Percentiles rank a stretch among this genome's conserved stretches.
phyloP scores from a whole-genome alignment of 2,888 invertebrate genomes.

The Charanyca ferruginea region DNA sequence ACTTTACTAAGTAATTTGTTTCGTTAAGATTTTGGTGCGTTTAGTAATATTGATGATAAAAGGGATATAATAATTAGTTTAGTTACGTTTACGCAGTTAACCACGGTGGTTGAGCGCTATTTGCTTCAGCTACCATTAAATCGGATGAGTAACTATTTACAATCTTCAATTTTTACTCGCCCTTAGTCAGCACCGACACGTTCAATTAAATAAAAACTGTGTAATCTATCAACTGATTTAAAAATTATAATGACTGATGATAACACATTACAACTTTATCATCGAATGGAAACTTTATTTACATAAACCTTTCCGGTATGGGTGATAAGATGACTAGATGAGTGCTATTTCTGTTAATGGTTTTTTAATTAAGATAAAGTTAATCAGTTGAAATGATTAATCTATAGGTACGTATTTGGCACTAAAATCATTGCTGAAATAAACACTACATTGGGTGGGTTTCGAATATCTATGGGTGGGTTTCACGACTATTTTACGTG shows the following conservation, averaged over 20 bases:
- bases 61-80: conserved; percentile 53
- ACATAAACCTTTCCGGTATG: neutral
- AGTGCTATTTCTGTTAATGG: conserved; percentile 2
- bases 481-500: conserved; percentile 5
- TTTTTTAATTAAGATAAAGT: conserved; percentile 19
- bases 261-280: conserved; percentile 13
- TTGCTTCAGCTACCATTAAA: conserved; percentile 31
- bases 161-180: conserved; percentile 10
- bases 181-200: neutral
- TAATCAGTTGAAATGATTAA: conserved; percentile 15
- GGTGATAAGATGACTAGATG: conserved; percentile 3
- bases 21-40: conserved; percentile 59
- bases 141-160: conserved; percentile 44
- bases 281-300: conserved; percentile 22
- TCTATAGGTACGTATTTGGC: too few relatives aligned
- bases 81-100: conserved; percentile 42
- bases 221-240: conserved; percentile 13
- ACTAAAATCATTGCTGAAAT: neutral
- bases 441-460: neutral
- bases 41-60: conserved; percentile 61
- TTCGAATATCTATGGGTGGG: too few relatives aligned
- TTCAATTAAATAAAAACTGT: neutral
- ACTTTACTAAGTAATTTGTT: conserved; percentile 66
- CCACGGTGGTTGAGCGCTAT: conserved; percentile 33
- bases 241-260: conserved; percentile 19